These are phyloP conservation scores for Trematomus loennbergii DNA, from an alignment of 2,113 vertebrate species.

Conservation along the genomic window DNA sequence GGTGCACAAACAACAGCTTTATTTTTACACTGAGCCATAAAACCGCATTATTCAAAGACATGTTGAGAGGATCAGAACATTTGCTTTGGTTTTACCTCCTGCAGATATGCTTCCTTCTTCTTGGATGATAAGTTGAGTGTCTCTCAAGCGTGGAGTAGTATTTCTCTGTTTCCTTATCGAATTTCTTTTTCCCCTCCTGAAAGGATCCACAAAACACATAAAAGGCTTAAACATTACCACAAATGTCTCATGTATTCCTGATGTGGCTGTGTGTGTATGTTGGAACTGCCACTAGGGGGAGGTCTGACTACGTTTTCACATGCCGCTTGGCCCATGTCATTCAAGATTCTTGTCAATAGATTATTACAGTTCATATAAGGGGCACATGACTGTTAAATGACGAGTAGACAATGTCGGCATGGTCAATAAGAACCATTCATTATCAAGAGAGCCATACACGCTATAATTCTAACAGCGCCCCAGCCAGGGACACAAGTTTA, in stretches of 20 bases:
- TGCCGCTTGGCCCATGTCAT: slow-evolving; percentile 17
- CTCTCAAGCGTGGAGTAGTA: slow-evolving; percentile 96
- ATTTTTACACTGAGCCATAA: slow-evolving; percentile 38
- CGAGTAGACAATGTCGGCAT: slow-evolving; percentile 30
- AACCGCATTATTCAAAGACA: slow-evolving; percentile 58
- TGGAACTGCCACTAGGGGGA: slow-evolving; percentile 74
- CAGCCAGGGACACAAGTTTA: slow-evolving; percentile 35
- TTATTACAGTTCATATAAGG: slow-evolving; percentile 61
- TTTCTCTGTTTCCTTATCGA: slow-evolving; percentile 96
- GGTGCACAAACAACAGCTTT: slow-evolving; percentile 5
- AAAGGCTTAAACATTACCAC: slow-evolving; percentile 45
- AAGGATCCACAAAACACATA: slow-evolving; percentile 45
- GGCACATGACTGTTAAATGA: slow-evolving; percentile 53
- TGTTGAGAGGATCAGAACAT: slow-evolving; percentile 24
- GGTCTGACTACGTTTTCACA: slow-evolving; percentile 59
- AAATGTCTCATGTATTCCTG: slow-evolving; percentile 8
- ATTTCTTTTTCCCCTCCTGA: slow-evolving; percentile 97
- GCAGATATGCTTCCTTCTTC: slow-evolving; percentile 95
- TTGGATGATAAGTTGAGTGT: slow-evolving; percentile 94
- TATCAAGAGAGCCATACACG: slow-evolving; percentile 35
- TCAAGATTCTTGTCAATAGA: slow-evolving; percentile 51
- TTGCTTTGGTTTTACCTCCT: slow-evolving; percentile 87
- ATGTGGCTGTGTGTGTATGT: neutral
- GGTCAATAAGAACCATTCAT: slow-evolving; percentile 33
- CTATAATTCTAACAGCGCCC: neutral